Evolutionary conservation across 2,113 vertebrate genomes (phyloP).

Genomic region (Geothlypis trichas): DNA sequence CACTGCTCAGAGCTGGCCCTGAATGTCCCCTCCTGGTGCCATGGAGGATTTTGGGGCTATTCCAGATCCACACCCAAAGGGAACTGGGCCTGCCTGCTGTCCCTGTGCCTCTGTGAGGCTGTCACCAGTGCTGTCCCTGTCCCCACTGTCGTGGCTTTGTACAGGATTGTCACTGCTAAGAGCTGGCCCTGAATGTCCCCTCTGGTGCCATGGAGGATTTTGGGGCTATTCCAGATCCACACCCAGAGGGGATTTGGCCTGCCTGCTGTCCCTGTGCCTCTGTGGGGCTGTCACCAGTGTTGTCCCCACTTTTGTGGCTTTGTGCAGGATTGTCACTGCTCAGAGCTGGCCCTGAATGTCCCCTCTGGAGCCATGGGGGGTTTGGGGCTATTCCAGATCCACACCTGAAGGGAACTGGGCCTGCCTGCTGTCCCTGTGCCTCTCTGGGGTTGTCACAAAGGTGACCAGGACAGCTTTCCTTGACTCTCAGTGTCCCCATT

Average conservation of each 20-base stretch:
- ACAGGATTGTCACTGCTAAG: not conserved
- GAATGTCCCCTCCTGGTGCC: not conserved
- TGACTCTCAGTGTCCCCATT: not conserved
- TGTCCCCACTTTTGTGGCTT: not conserved
- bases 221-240: too few relatives aligned
- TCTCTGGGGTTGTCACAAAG: not conserved
- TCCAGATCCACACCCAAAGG: not conserved
- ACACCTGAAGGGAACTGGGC: fast-evolving
- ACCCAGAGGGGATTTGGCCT: too few relatives aligned
- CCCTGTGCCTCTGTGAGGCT: too few relatives aligned
- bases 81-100: too few relatives aligned
- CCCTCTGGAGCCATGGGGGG: not conserved
- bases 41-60: fast-evolving
- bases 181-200: not conserved
- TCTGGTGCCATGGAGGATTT: too few relatives aligned
- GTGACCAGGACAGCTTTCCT: fast-evolving
- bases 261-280: too few relatives aligned
- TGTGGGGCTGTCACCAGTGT: not conserved
- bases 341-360: not conserved
- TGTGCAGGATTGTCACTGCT: not conserved
- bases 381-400: not conserved
- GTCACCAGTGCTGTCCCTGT: too few relatives aligned
- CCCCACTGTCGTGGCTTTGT: not conserved
- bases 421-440: not conserved
- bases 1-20: not conserved